phyloP scores from a whole-genome alignment of 30 jellyfish, hydroid and myxozoan genomes.

The Cassiopea andromeda region DNA sequence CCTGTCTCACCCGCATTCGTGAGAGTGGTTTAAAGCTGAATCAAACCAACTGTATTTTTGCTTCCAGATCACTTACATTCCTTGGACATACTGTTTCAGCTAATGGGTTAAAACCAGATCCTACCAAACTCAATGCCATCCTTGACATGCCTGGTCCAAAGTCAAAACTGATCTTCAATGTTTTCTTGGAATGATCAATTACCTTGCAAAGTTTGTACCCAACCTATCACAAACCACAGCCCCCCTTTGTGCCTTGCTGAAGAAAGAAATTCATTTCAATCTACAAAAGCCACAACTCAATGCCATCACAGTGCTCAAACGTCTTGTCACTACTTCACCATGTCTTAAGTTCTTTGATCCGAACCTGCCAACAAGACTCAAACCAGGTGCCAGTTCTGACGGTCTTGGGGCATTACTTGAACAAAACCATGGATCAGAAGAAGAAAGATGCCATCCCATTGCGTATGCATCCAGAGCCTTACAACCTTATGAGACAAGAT shows the following conservation, averaged over 20 bases:
- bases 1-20: not conserved
- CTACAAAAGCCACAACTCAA: conserved; percentile 67
- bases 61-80: conserved; percentile 38
- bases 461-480: no score
- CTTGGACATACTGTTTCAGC: conserved; percentile 48
- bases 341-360: conserved; percentile 56
- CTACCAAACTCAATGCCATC: conserved; percentile 39
- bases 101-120: conserved; percentile 65
- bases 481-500: no score
- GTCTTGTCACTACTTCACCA: conserved; percentile 74
- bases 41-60: conserved; percentile 1
- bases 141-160: conserved; percentile 5
- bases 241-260: not conserved
- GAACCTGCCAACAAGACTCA: conserved; percentile 57
- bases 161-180: conserved; percentile 6
- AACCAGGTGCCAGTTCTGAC: conserved; percentile 55
- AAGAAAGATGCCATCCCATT: no score
- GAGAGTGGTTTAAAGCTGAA: conserved; percentile 29
- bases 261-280: conserved; percentile 33
- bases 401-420: conserved; percentile 72
- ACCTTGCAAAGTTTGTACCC: conserved; percentile 15
- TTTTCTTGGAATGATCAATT: conserved; percentile 29
- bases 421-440: conserved; percentile 54
- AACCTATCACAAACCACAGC: conserved; percentile 36
- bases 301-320: conserved; percentile 72